Percentiles rank a stretch among this genome's conserved stretches.
Evolutionary conservation across 2,113 vertebrate species (phyloP).

Genomic region (Albula goreensis): DNA sequence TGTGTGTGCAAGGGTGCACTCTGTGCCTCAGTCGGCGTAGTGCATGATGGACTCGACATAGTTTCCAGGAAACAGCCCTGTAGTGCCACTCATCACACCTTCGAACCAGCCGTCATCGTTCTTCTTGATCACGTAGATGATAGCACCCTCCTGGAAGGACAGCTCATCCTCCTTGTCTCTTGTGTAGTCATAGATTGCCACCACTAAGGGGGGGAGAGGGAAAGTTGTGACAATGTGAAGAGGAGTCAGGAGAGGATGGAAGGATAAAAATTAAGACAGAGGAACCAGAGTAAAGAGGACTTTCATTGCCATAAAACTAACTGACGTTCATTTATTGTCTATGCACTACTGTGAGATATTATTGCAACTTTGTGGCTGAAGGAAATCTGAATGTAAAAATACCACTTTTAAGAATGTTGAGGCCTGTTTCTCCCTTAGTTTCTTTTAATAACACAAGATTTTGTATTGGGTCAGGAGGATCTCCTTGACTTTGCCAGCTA

Average conservation of each 20-base stretch:
- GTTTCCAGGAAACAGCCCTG: conserved; percentile 96
- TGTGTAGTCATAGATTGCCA: conserved; percentile 96
- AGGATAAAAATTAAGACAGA: too few species aligned
- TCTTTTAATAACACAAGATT: too few species aligned
- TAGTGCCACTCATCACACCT: conserved; percentile 95
- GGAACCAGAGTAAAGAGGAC: too few species aligned
- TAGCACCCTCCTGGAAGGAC: conserved; percentile 98
- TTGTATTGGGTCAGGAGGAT: too few species aligned
- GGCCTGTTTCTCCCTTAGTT: too few species aligned
- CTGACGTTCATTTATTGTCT: too few species aligned
- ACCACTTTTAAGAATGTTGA: too few species aligned
- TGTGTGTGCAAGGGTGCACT: conserved; percentile 8
- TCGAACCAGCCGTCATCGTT: conserved; percentile 98
- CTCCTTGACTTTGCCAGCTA: too few species aligned
- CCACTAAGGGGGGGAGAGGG: conserved; percentile 70
- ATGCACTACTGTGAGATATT: too few species aligned
- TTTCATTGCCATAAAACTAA: too few species aligned
- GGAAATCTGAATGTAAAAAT: too few species aligned
- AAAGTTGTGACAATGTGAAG: neutral
- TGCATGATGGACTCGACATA: conserved; percentile 99
- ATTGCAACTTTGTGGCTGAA: too few species aligned
- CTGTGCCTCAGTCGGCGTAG: conserved; percentile 85
- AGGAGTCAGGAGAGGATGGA: neutral
- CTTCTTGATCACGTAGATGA: conserved; percentile 99
- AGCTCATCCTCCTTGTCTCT: conserved; percentile 98